Evolutionary conservation across 2,797 vertebrate genomes (phyloP).

Genomic region (Falco cherrug): DNA sequence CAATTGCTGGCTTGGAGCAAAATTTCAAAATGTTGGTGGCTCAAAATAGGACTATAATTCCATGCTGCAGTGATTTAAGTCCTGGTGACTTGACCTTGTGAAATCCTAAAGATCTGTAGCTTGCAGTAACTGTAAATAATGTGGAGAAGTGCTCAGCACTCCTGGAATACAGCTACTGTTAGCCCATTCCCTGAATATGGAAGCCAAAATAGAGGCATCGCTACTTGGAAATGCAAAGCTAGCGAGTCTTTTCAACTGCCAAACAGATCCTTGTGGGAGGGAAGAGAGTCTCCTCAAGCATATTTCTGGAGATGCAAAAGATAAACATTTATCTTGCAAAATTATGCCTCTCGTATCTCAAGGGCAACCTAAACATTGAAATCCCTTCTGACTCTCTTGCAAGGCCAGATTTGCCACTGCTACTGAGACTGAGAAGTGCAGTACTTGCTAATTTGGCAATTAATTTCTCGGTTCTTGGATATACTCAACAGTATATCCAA

Average conservation of each 20-base stretch:
- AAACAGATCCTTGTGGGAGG: neutral
- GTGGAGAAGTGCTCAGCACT: neutral
- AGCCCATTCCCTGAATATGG: neutral
- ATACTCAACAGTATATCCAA: neutral
- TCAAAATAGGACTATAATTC: slow-evolving; percentile 49
- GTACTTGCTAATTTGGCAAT: neutral
- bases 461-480: neutral
- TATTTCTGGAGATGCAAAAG: slow-evolving; percentile 8
- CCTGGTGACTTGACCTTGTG: neutral
- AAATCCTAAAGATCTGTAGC: neutral
- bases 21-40: neutral
- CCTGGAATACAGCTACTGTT: neutral
- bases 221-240: slow-evolving; percentile 14
- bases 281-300: neutral
- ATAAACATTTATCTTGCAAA: slow-evolving; percentile 3
- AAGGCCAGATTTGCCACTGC: neutral
- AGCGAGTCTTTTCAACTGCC: neutral
- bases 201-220: neutral
- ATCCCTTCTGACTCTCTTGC: neutral
- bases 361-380: neutral
- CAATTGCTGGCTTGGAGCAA: slow-evolving; percentile 12
- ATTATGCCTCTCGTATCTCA: neutral
- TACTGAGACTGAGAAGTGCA: neutral
- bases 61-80: slow-evolving; percentile 5
- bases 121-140: neutral